A percentile compares a stretch with the other conserved stretches of the same genome.
phyloP scores from a whole-genome alignment of 2,888 invertebrate genomes.

The Eupithecia tripunctaria region DNA sequence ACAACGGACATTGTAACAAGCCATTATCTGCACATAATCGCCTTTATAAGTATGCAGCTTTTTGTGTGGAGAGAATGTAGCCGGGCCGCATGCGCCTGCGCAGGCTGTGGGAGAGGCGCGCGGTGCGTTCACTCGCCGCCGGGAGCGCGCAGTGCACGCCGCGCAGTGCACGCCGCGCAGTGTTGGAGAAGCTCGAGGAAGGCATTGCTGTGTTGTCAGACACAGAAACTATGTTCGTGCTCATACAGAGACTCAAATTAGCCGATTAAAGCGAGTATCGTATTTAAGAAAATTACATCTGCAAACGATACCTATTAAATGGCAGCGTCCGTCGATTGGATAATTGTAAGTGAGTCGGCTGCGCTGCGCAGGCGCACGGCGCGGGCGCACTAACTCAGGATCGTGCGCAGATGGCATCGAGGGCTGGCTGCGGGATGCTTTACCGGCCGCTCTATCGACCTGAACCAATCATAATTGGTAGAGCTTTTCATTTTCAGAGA shows the following conservation, averaged over 20 bases:
- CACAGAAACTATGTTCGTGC: not conserved
- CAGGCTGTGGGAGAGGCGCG: slow-evolving; percentile 30
- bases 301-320: slow-evolving; percentile 14
- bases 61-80: slow-evolving; percentile 36
- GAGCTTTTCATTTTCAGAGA: slow-evolving; percentile 34
- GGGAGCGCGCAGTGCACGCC: too few relatives aligned
- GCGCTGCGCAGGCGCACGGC: slow-evolving; percentile 25
- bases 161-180: too few relatives aligned
- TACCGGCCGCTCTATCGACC: slow-evolving; percentile 25
- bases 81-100: slow-evolving; percentile 20
- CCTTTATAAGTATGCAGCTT: slow-evolving; percentile 34
- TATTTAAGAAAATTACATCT: slow-evolving; percentile 20
- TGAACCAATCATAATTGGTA: slow-evolving; percentile 32
- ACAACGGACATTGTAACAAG: slow-evolving; percentile 32
- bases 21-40: slow-evolving; percentile 33
- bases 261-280: not conserved
- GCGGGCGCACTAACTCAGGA: slow-evolving; percentile 48
- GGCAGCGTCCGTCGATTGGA: slow-evolving; percentile 23
- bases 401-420: slow-evolving; percentile 45
- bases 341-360: slow-evolving; percentile 33
- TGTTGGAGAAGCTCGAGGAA: too few relatives aligned
- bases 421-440: slow-evolving; percentile 30
- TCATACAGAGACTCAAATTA: not conserved
- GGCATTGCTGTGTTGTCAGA: not conserved
- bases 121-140: not conserved